Percentiles rank a stretch among this genome's conserved stretches.
Evolutionary conservation across 2,888 invertebrate genomes (phyloP).

Genomic region (Alitta virens): DNA sequence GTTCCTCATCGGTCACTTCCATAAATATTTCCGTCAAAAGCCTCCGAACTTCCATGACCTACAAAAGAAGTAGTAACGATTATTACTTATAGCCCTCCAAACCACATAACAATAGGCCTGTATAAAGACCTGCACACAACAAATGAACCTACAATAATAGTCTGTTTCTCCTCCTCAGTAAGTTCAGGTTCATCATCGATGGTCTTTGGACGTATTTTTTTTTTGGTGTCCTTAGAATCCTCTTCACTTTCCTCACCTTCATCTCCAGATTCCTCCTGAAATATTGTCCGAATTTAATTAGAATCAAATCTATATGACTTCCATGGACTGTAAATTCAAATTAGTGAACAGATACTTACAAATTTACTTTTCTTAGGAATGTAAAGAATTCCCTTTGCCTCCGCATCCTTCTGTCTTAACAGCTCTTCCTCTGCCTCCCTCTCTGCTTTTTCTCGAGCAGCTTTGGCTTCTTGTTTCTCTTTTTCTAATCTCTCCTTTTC

Average conservation of each 20-base stretch:
- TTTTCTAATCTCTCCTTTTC: conserved; percentile 73
- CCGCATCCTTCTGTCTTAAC: conserved; percentile 55
- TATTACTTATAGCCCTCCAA: too few relatives aligned
- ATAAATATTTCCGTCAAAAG: conserved; percentile 90
- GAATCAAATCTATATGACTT: too few relatives aligned
- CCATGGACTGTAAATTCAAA: too few relatives aligned
- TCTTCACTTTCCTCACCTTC: conserved; percentile 32
- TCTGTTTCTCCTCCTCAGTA: conserved; percentile 26
- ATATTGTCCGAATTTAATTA: too few relatives aligned
- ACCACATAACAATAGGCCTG: too few relatives aligned
- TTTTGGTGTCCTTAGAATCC: neutral
- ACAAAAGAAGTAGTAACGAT: conserved; percentile 16
- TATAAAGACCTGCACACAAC: neutral
- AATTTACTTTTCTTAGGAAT: conserved; percentile 64
- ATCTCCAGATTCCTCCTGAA: conserved; percentile 56
- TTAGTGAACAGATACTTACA: conserved; percentile 56
- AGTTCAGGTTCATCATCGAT: neutral
- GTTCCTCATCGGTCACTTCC: conserved; percentile 89
- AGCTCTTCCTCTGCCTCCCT: conserved; percentile 40
- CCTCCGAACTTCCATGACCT: conserved; percentile 81
- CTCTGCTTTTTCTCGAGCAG: conserved; percentile 65
- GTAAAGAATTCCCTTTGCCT: conserved; percentile 54
- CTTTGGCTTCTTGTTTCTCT: conserved; percentile 60
- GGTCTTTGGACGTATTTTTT: neutral
- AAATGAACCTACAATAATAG: neutral